Percentiles rank a stretch among this genome's conserved stretches.
Evolutionary conservation across 2,888 invertebrate species (phyloP).

Genomic region (Temnothorax rugatulus): DNA sequence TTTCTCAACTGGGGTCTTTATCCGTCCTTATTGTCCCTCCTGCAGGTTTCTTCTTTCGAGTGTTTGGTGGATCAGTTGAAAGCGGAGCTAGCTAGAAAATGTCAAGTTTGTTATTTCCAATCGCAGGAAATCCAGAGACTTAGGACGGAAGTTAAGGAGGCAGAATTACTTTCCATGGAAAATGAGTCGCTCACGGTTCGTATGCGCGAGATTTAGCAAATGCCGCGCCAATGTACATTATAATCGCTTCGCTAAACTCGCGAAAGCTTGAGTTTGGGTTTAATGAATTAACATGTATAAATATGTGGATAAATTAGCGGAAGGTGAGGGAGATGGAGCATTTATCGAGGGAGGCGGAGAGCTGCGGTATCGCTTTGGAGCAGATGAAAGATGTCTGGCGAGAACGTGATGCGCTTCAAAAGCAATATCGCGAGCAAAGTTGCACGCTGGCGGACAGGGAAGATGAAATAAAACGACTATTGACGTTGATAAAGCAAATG

Average conservation of each 20-base stretch:
- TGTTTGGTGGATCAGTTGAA: constrained; percentile 72
- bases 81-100: constrained; percentile 71
- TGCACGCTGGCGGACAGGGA: constrained; percentile 77
- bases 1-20: neutral
- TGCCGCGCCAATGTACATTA: too few species aligned
- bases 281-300: neutral
- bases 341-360: constrained; percentile 66
- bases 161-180: constrained; percentile 70
- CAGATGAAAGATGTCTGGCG: constrained; percentile 68
- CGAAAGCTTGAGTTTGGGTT: neutral
- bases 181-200: constrained; percentile 75
- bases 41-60: constrained; percentile 70
- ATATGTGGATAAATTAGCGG: constrained; percentile 57
- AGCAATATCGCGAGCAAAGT: constrained; percentile 71
- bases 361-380: constrained; percentile 57
- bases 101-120: constrained; percentile 67
- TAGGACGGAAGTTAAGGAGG: constrained; percentile 64
- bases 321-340: constrained; percentile 70
- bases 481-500: constrained; percentile 72
- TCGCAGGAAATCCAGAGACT: constrained; percentile 75
- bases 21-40: constrained; percentile 16
- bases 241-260: neutral
- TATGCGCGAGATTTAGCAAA: neutral
- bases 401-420: constrained; percentile 73
- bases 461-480: constrained; percentile 78